Evolutionary conservation across 2,113 vertebrate species (phyloP), one percentile per base, ranked within the genome.

Genomic region (Thalassoma bifasciatum): DNA sequence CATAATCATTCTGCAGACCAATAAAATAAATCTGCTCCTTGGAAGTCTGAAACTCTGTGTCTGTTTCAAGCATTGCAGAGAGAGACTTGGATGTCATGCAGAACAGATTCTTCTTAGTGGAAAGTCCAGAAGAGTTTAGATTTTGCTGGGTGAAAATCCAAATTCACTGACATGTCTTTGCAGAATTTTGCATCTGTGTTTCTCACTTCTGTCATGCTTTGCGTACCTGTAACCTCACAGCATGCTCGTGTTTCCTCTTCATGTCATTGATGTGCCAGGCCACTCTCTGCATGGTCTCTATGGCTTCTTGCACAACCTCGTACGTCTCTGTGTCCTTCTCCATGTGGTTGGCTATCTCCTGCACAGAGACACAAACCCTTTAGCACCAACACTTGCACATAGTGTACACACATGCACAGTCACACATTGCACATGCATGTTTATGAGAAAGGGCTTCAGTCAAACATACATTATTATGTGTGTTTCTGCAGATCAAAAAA

Each of bases 181-280:
- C 19, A 6, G 26, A 16, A n/a, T 47, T 47, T 47, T 14, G 21
- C n/a, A n/a, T 16, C 10, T 26, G 38, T 51, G 66, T 57, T 49
- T 37, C 40, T 53, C 14, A 16, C 14, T 17, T 46, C 26, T 36
- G 56, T 26, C 30, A 22, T 38, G 17, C 8, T 56, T 22, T 16
- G 84, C 75, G 79, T 91, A 98, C 98, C 94, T 99, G 98, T 47
- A 98, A 77, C 73, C 97, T 93, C 19, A 99, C 93, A 0, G 97
- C 96, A 0, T 99, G 97, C 81, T 99, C 98, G 0, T 99, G 98
- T 36, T 97, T 99, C 90, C 98, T 95, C 91, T 99, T 99, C 97
- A 99, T 99, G 90, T 99, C 97, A 44, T 99, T 99, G 93, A 99
- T 99, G 91, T 99, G 97, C 97, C 97, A 98, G 21, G 98, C 98